phyloP scores from a whole-genome alignment of 2,797 vertebrate species.

The Pseudomugil tenellus region DNA sequence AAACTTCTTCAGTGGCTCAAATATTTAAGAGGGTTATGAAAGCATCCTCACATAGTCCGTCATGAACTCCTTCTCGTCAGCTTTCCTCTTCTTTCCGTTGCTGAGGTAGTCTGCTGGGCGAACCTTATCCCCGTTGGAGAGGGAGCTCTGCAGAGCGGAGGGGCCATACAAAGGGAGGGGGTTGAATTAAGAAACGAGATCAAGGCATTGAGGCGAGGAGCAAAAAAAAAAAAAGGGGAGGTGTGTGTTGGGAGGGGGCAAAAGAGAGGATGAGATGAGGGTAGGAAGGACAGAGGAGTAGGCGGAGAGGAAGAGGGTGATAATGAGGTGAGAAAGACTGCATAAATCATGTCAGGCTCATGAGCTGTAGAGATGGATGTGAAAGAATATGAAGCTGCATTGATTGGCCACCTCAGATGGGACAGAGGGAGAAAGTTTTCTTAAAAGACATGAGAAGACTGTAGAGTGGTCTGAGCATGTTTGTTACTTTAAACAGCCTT shows the following conservation, averaged over 20 bases:
- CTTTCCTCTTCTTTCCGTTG: constrained; percentile 92
- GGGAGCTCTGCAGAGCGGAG: constrained; percentile 83
- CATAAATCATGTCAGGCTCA: constrained; percentile 78
- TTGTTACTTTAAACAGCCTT: constrained; percentile 2
- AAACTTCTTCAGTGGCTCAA: constrained; percentile 39
- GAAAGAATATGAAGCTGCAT: constrained; percentile 72
- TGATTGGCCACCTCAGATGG: constrained; percentile 49
- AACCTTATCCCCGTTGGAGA: constrained; percentile 89
- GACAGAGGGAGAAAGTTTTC: constrained; percentile 25
- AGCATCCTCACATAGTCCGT: constrained; percentile 88
- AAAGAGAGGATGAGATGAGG: constrained; percentile 17
- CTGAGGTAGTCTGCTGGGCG: constrained; percentile 89
- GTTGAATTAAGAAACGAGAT: constrained; percentile 15
- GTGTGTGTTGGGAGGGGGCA: neutral
- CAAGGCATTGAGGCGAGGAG: constrained; percentile 8
- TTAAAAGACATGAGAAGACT: constrained; percentile 18
- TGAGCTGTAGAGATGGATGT: constrained; percentile 73
- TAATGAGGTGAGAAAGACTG: constrained; percentile 77
- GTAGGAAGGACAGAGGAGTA: constrained; percentile 15
- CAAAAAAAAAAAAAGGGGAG: constrained; percentile 3
- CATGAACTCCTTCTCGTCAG: constrained; percentile 91
- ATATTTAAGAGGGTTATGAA: constrained; percentile 27
- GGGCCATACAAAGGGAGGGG: neutral
- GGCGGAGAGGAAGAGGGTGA: constrained; percentile 57
- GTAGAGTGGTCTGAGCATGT: constrained; percentile 2